Evolutionary conservation across 2,888 invertebrate species (phyloP), one percentile per base, ranked within the genome.

Genomic region (Drosophila acutilabella): DNA sequence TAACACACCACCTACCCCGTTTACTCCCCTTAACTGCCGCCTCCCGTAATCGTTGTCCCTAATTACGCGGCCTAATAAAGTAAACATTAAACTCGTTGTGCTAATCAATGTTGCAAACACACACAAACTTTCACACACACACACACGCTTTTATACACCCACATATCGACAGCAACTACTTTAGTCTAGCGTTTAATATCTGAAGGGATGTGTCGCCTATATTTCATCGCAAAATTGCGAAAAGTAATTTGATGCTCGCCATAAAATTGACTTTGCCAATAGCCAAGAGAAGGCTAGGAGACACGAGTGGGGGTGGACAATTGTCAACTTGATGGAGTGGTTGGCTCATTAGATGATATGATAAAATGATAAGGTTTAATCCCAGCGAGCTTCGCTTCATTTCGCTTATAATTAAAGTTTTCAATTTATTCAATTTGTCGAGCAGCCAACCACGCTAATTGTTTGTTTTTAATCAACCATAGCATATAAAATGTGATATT

Each of bases 11-110:
- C 13, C 13, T 36, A 11, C 36, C 16, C 8, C 56, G 14, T 13
- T 7, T 18, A n/a, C 13, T 11, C 64, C 8, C 18, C 18, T 23
- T 23, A 26, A 45, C 41, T 7, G 50, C 42, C 36, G 53, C 5
- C 14, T 30, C 26, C 0, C n/a, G 11, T 78, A 81, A 81, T 78
- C 78, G 81, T 64, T 72, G 71, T 61, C 80, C 70, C 78, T 84
- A 86, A 86, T 85, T 84, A 76, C 79, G 72, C 77, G 71, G 81
- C 79, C 78, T 82, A 87, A 84, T 86, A 86, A 82, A 84, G 85
- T 82, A 81, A 85, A 87, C 78, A 86, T 82, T 84, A 79, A 84
- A 79, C 77, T 64, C 74, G 74, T 76, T 76, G 73, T 69, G 81
- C 81, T 84, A 85, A 85, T 85, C 85, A 85, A 84, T 82, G 82